Evolutionary conservation across 2,113 vertebrate species (phyloP), one percentile per base, ranked within the genome.

Genomic region (Tachysurus vachellii): DNA sequence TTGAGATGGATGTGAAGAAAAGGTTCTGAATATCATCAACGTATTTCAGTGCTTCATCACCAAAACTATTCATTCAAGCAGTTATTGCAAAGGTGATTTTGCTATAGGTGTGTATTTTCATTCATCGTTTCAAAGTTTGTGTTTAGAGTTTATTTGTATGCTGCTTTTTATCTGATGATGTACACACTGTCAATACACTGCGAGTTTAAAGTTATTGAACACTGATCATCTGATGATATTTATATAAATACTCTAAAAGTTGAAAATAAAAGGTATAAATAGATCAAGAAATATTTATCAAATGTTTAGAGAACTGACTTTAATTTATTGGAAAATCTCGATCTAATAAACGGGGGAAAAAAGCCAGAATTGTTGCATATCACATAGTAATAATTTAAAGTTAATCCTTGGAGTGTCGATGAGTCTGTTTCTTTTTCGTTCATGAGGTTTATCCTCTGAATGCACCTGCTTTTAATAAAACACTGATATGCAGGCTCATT

Each of bases 121-220:
- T 31, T 36, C 61, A 28, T 28, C 21, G 54, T 87, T 82, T 82
- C 57, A 19, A 57, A 50, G 73, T 50, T 50, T 47, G 12, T 77
- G 1, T 53, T 75, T 21, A 75, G 54, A 53, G 13, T 77, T 23
- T 80, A 77, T 80, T 57, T 64, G 9, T 61, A 80, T 36, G 84
- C 53, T 82, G 31, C 26, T 85, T 85, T 85, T 85, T 59, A 89
- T 23, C 57, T 70, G 57, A 64, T 87, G 80, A 68, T 84, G 68
- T 66, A 84, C 82, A 83, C 47, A 50, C 47, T 84, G 47, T 66
- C 44, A 16, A 19, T 79, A 70, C 44, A 75, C n/a, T 80, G 85
- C 84, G 42, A 36, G 54, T 12, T 70, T 31, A 59, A 80, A 26
- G 79, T 61, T 80, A 23, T 80, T 80, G 19, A 81, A 61, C 19